phyloP scores from a whole-genome alignment of 2,888 invertebrate species.

The Scelioninae gen. 1 region DNA sequence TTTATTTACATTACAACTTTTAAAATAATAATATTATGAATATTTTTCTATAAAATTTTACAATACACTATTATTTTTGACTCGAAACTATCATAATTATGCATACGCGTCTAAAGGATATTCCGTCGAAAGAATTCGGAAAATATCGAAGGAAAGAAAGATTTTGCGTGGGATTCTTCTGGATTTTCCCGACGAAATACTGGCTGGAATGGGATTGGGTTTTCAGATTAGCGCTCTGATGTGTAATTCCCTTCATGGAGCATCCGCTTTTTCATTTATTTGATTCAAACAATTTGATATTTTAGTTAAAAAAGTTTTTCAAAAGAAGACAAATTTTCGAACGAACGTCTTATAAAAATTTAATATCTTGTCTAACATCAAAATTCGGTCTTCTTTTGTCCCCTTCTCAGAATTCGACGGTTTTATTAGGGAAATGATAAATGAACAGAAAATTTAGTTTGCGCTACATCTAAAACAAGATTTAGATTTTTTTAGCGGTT shows the following conservation, averaged over 20 bases:
- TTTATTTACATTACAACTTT: no score
- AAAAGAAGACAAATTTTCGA: slow-evolving; percentile 2
- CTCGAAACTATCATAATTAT: slow-evolving; percentile 71
- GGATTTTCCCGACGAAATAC: slow-evolving; percentile 45
- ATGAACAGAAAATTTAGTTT: slow-evolving; percentile 9
- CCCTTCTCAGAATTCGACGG: slow-evolving; percentile 4
- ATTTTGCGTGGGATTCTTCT: neutral
- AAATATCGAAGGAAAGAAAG: slow-evolving; percentile 3
- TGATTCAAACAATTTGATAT: neutral
- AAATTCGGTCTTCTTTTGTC: neutral
- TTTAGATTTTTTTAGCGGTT: slow-evolving; percentile 24
- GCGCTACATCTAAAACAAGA: slow-evolving; percentile 19
- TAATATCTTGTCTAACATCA: neutral
- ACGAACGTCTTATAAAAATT: neutral
- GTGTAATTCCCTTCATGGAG: slow-evolving; percentile 9
- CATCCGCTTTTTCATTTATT: neutral
- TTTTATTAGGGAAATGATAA: slow-evolving; percentile 15
- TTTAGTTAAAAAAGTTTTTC: neutral
- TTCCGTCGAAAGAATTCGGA: slow-evolving; percentile 26
- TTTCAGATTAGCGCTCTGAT: slow-evolving; percentile 33
- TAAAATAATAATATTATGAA: no score
- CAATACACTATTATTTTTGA: slow-evolving; percentile 64
- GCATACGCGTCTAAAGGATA: slow-evolving; percentile 73
- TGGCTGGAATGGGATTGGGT: slow-evolving; percentile 33
- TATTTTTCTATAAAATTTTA: slow-evolving; percentile 62